These are phyloP conservation scores for Petrocephalus zakoni DNA, from an alignment of 2,113 vertebrate genomes.

Conservation along the genomic window DNA sequence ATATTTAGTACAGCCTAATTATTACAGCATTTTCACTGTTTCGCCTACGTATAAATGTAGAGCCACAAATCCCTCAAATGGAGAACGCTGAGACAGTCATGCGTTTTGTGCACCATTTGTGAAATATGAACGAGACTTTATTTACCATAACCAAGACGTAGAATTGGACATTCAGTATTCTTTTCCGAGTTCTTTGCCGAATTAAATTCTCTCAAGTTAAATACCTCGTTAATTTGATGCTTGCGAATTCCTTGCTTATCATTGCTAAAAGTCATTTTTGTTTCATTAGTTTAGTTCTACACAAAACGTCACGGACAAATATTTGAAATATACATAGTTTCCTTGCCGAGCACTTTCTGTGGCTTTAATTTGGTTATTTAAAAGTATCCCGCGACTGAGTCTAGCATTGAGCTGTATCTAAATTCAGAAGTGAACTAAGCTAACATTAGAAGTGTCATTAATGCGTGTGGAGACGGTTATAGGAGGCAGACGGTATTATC, in stretches of 20 bases:
- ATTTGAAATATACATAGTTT: constrained; percentile 12
- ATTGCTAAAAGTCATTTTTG: constrained; percentile 40
- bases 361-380: constrained; percentile 18
- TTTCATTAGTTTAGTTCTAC: neutral
- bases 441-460: constrained; percentile 84
- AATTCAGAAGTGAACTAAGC: constrained; percentile 65
- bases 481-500: constrained; percentile 97
- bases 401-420: constrained; percentile 44
- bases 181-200: neutral
- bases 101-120: neutral
- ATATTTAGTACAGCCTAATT: neutral
- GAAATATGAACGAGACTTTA: neutral
- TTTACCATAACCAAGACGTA: neutral
- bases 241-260: constrained; percentile 40
- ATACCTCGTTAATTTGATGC: neutral
- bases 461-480: constrained; percentile 81
- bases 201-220: neutral
- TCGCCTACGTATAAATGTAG: neutral
- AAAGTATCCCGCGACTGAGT: constrained; percentile 11
- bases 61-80: neutral
- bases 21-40: neutral
- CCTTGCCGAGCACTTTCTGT: neutral
- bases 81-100: neutral
- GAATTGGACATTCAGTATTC: neutral
- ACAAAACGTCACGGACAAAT: neutral